Base-by-base conservation (phyloP, 2,888 invertebrate species). In the Eulithis prunata region DNA sequence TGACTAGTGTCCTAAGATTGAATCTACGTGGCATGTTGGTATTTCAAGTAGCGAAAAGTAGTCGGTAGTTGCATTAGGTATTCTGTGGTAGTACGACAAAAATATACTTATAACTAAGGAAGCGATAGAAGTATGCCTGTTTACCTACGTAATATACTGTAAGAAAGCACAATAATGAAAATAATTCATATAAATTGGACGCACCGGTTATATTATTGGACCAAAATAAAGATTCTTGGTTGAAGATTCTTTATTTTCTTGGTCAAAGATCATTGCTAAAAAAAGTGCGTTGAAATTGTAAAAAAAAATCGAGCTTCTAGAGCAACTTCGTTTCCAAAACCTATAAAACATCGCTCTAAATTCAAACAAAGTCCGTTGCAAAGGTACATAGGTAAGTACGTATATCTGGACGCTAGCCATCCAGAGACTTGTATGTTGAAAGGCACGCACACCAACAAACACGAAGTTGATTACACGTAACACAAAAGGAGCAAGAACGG, bases 401-500 rank as follows among this genome's bases (percentile, higher is more conserved):
- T 62, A 73, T 75, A 74, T 36, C 72, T 71, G 70, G 71, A 73
- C 71, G 69, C 47, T 43, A 69, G 69, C 68, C 21, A 38, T 57
- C 57, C 68, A 71, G 74, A 72, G 76, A 71, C 68, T 74, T 83
- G 81, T 84, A 82, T 81, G 73, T 74, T 75, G 73, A 74, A 82
- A 77, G 67, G 70, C 74, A 82, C 83, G 68, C 85, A 85, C 83
- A 86, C 84, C 85, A 73, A 71, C 71, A 75, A 71, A 75, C 75
- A 80, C 76, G 76, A 80, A 81, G 83, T 84, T 84, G 86, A 84
- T 85, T 83, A 82, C 79, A 68, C 64, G 66, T 65, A 69, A 70
- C 85, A 89, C 86, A 91, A 92, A 91, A 91, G 87, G 88, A 91
- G 84, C 88, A 90, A 89, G 78, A 86, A 81, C 83, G 88, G 89